These are phyloP conservation scores for Harmothoe impar DNA, from an alignment of 2,888 invertebrate species.

Conservation along the genomic window DNA sequence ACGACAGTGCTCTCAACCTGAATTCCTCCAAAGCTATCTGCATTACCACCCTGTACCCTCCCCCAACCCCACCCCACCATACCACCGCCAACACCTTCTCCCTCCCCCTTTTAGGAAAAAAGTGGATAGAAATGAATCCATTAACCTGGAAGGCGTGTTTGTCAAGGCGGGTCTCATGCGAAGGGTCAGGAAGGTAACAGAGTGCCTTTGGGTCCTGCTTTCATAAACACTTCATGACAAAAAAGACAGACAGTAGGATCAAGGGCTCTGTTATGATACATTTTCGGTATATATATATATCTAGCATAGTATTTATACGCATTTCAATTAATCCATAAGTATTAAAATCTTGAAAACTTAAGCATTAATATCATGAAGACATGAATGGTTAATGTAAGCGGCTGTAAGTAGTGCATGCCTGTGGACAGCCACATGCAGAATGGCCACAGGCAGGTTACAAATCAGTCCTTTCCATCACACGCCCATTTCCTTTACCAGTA, in stretches of 20 bases:
- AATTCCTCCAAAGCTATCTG: too few relatives aligned
- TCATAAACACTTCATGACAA: slow-evolving; percentile 14
- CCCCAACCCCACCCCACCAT: too few relatives aligned
- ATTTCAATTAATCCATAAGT: background rate
- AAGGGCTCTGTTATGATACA: background rate
- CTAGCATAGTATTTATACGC: background rate
- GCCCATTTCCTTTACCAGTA: slow-evolving; percentile 5
- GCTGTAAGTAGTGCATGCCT: too few relatives aligned
- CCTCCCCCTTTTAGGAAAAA: background rate
- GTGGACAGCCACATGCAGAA: background rate
- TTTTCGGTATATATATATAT: background rate
- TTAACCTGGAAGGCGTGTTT: slow-evolving; percentile 6
- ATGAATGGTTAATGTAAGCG: too few relatives aligned
- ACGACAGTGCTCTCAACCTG: too few relatives aligned
- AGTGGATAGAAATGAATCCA: background rate
- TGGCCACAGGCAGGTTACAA: slow-evolving; percentile 9
- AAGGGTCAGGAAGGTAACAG: background rate
- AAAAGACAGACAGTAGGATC: background rate
- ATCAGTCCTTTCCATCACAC: background rate
- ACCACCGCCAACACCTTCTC: background rate
- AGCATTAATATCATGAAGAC: too few relatives aligned
- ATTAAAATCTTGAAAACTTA: too few relatives aligned
- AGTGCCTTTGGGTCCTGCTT: background rate
- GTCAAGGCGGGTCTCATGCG: background rate
- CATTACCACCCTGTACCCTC: too few relatives aligned